Conservation (phyloP, 2,797 vertebrate genomes). For the Notoglanidium macrostoma region DNA sequence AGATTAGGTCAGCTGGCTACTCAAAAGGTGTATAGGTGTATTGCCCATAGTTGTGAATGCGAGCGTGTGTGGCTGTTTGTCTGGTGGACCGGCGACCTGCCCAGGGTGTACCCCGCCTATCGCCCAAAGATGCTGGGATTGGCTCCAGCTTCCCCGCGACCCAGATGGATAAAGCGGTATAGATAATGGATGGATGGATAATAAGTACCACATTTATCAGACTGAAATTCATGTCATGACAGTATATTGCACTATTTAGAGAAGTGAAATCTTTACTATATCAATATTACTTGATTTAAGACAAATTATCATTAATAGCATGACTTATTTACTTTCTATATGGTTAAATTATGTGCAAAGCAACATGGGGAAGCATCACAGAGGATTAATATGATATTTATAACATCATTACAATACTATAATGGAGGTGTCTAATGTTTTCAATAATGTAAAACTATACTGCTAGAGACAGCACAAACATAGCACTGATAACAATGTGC, state of each 20-base stretch:
- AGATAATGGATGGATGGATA: no score
- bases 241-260: background rate
- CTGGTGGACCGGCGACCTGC: no score
- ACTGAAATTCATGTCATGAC: background rate
- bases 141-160: no score
- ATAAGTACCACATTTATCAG: background rate
- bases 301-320: background rate
- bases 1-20: no score
- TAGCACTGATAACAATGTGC: background rate
- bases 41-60: no score
- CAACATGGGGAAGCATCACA: background rate
- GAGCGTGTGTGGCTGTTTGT: no score
- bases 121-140: no score
- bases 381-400: background rate
- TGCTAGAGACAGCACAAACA: background rate
- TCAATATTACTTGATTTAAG: background rate
- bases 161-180: no score
- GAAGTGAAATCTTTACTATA: background rate
- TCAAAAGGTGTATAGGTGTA: no score
- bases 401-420: background rate
- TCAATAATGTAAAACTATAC: background rate
- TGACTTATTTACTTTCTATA: background rate
- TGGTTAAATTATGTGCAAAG: background rate
- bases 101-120: no score
- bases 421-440: background rate